Conservation (phyloP, 2,113 vertebrate species). For the Axis porcinus region DNA sequence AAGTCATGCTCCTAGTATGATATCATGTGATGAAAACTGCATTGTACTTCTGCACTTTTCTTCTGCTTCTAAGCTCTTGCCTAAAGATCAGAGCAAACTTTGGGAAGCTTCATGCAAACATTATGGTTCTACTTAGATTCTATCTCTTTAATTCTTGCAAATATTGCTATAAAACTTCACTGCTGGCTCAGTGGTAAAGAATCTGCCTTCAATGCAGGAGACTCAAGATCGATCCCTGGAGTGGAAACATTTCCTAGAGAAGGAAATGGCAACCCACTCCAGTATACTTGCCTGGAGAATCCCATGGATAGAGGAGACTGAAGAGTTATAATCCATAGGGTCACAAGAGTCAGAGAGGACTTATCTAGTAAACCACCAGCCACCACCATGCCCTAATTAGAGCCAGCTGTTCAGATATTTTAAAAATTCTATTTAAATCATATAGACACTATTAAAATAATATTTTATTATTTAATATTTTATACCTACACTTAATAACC, state of each 20-base stretch:
- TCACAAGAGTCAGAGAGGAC: not conserved
- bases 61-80: not conserved
- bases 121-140: not conserved
- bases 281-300: not conserved
- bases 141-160: not conserved
- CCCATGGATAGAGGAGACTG: not conserved
- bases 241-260: not conserved
- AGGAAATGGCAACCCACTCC: not conserved
- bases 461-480: not conserved
- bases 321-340: not conserved
- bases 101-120: not conserved
- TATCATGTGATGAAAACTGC: not conserved
- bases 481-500: not conserved
- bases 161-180: not conserved
- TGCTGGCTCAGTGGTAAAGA: not conserved
- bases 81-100: not conserved
- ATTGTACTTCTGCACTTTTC: not conserved
- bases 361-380: not conserved
- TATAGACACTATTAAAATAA: not conserved
- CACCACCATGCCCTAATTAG: not conserved
- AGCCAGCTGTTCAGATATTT: not conserved
- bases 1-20: not conserved
- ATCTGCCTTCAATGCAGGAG: not conserved
- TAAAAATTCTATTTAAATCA: not conserved
- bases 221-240: fast-evolving